A percentile compares a stretch with the other conserved stretches of the same genome.
Conservation (phyloP, 2,113 vertebrate genomes). For the Cynocephalus volans region DNA sequence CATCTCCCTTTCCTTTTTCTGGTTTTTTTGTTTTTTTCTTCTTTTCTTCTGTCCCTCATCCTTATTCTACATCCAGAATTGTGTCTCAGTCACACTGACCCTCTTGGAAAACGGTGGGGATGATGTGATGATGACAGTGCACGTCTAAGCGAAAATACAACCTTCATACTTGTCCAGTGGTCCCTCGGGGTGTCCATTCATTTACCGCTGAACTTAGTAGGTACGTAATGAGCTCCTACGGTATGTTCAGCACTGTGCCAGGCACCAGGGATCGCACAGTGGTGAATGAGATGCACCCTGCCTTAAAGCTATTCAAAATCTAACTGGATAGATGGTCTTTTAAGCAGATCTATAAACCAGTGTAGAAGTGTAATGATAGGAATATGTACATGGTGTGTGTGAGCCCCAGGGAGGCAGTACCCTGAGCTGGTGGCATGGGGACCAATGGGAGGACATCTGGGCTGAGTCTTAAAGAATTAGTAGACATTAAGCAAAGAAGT, state of each 20-base stretch:
- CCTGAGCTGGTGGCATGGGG: background rate
- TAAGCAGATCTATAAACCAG: background rate
- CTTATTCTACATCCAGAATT: background rate
- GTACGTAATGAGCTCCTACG: background rate
- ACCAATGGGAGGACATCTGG: too few species aligned
- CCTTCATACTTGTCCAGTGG: background rate
- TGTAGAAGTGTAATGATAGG: background rate
- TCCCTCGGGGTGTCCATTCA: background rate
- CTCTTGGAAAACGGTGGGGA: background rate
- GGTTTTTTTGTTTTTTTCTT: background rate
- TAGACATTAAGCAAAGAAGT: background rate
- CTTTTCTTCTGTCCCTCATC: background rate
- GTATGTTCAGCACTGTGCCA: background rate
- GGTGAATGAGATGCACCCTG: background rate
- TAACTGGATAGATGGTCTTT: background rate
- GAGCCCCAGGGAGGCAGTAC: background rate
- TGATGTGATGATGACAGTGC: background rate
- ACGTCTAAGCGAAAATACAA: background rate
- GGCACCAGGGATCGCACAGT: background rate
- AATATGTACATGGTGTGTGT: background rate
- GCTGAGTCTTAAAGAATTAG: background rate
- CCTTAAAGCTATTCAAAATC: background rate
- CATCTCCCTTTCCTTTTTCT: background rate
- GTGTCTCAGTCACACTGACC: background rate
- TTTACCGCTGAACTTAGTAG: conserved; percentile 5